Conservation (phyloP, 1,140 invertebrate species). For the Dreissena rostriformis region DNA sequence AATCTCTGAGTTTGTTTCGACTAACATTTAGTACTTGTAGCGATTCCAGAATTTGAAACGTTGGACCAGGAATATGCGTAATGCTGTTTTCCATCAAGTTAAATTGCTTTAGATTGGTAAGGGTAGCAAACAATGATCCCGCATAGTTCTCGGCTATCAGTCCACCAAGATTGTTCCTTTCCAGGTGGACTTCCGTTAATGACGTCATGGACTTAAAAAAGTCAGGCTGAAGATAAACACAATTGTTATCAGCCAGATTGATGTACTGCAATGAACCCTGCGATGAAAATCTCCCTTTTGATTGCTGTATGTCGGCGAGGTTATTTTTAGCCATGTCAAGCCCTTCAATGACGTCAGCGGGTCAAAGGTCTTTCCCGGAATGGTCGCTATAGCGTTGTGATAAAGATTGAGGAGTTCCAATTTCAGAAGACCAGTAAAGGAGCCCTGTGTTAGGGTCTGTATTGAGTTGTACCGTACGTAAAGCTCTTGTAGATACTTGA, state of each 20-base stretch:
- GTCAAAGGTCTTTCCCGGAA: conserved; percentile 63
- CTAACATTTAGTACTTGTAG: conserved; percentile 58
- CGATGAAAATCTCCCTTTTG: conserved; percentile 48
- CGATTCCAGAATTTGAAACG: conserved; percentile 57
- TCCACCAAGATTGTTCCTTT: conserved; percentile 63
- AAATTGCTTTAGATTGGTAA: conserved; percentile 63
- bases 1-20: conserved; percentile 64
- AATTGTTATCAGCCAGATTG: conserved; percentile 65
- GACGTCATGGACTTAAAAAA: conserved; percentile 57
- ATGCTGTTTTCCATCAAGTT: conserved; percentile 63
- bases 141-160: conserved; percentile 52
- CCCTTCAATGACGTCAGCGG: conserved; percentile 61
- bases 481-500: conserved; percentile 59
- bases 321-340: conserved; percentile 69
- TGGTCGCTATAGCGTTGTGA: conserved; percentile 62
- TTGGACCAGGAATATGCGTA: conserved; percentile 46
- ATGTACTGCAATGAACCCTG: conserved; percentile 60
- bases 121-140: conserved; percentile 55
- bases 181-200: conserved; percentile 60
- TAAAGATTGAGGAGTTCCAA: conserved; percentile 63
- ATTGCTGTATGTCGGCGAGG: conserved; percentile 54
- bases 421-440: conserved; percentile 63
- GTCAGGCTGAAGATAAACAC: conserved; percentile 48
- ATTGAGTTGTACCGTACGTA: conserved; percentile 64
- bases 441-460: conserved; percentile 52